These are phyloP conservation scores for Thaleichthys pacificus DNA, from an alignment of 2,797 vertebrate species.

Conservation along the genomic window DNA sequence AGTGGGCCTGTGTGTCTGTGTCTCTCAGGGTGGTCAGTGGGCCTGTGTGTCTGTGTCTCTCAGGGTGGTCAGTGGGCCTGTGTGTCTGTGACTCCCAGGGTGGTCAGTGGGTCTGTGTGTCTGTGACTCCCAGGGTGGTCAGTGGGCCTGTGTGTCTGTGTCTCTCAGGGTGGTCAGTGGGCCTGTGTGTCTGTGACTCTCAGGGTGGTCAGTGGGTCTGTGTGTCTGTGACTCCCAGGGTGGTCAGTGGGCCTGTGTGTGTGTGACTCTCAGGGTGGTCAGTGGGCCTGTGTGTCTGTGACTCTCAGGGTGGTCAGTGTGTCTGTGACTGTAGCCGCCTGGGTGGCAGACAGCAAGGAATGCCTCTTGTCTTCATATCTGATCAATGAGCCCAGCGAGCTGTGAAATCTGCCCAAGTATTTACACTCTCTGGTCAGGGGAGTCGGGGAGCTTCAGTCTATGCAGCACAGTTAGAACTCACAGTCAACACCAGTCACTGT, in stretches of 20 bases:
- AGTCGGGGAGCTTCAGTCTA: background rate
- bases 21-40: background rate
- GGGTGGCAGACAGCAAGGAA: slow-evolving; percentile 3
- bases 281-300: background rate
- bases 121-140: background rate
- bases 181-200: background rate
- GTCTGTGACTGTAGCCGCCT: slow-evolving; percentile 3
- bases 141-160: background rate
- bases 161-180: background rate
- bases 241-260: slow-evolving; percentile 4
- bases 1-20: slow-evolving; percentile 5
- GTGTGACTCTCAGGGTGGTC: background rate
- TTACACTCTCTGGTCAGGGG: background rate
- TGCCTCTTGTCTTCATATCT: slow-evolving; percentile 4
- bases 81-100: background rate
- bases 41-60: background rate
- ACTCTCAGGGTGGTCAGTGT: slow-evolving; percentile 12
- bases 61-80: background rate
- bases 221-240: background rate
- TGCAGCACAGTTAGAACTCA: background rate
- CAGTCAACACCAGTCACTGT: slow-evolving; percentile 2
- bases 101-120: background rate
- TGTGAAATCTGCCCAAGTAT: slow-evolving; percentile 15
- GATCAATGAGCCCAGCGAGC: slow-evolving; percentile 14
- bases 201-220: background rate